Evolutionary conservation across 2,888 invertebrate species (phyloP), one percentile per base, ranked within the genome.

Genomic region (Ganaspis brasiliensis): DNA sequence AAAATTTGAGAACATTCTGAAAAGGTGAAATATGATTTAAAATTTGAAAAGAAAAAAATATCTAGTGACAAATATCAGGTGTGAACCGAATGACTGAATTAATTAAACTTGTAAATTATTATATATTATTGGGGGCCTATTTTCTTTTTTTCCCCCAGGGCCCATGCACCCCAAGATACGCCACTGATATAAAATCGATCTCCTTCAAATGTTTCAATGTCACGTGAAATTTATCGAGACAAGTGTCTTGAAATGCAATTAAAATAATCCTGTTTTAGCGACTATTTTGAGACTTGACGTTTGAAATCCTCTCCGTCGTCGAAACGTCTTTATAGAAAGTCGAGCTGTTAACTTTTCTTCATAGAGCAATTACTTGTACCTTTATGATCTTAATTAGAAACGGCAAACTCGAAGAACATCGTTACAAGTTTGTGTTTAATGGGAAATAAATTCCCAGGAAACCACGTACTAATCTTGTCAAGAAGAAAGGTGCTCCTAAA

Each of bases 361-460:
- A 35, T 61, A 35, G 59, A 16, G 16, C 35, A 61, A 61, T 61
- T 61, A 61, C 19, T 61, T 61, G 10, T 35, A 2, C 63, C 45
- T 24, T 45, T 9, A 24, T n/a, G 21, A 45, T n/a, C 45, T 21
- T 24, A 67, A 67, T 67, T 67, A 45, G 14, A 45, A 37, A 63
- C 16, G 37, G 16, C 31, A 37, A 12, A 37, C 19, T 37, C 12
- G 12, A n/a, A 45, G 37, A 40, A 45, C 19, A 61, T 45, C 24
- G 24, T 45, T 45, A 40, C 45, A 40, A 67, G 40, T 45, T 67
- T 45, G 14, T 24, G 16, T 14, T n/a, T 24, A 40, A 40, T 63
- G 35, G 10, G 1, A 21, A 19, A 63, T 14, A 1, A 37, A 40
- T 16, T 63, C 21, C 21, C 37, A 5, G 14, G 63, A 63, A 37